These are phyloP conservation scores for Glyptemys insculpta DNA, from an alignment of 2,797 vertebrate genomes.

Conservation along the genomic window DNA sequence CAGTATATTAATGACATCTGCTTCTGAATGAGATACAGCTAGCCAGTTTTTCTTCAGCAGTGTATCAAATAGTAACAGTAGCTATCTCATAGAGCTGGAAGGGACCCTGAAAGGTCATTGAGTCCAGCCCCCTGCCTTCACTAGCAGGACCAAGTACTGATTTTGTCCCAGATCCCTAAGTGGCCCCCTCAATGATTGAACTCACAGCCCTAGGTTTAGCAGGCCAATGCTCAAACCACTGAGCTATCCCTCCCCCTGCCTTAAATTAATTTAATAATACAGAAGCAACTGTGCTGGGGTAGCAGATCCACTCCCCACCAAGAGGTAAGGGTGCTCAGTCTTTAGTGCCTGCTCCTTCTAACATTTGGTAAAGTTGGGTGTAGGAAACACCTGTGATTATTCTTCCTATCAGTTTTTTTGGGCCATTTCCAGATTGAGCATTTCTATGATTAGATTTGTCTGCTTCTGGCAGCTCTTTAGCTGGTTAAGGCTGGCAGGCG, in stretches of 20 bases:
- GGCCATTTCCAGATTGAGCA: too few species aligned
- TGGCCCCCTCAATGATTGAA: too few species aligned
- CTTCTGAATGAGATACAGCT: accelerated
- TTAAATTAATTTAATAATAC: not conserved
- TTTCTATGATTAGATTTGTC: not conserved
- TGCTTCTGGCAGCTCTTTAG: not conserved
- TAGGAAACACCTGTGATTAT: not conserved
- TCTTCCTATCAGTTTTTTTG: too few species aligned
- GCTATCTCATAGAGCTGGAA: not conserved
- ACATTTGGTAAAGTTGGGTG: not conserved
- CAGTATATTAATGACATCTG: accelerated
- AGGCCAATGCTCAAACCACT: too few species aligned
- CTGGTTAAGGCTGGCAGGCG: not conserved
- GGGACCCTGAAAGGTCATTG: too few species aligned
- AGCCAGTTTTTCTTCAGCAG: not conserved
- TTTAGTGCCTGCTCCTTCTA: not conserved
- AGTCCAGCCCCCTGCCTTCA: too few species aligned
- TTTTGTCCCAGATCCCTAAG: too few species aligned
- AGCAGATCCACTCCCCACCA: not conserved
- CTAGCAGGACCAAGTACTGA: too few species aligned
- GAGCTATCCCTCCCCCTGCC: too few species aligned
- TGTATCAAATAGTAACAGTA: not conserved
- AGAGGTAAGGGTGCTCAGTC: not conserved
- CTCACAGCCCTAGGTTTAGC: too few species aligned
- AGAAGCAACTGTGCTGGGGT: not conserved